A percentile compares a stretch with the other conserved stretches of the same genome.
Conservation (phyloP, 2,113 vertebrate species). For the Dromiciops gliroides region DNA sequence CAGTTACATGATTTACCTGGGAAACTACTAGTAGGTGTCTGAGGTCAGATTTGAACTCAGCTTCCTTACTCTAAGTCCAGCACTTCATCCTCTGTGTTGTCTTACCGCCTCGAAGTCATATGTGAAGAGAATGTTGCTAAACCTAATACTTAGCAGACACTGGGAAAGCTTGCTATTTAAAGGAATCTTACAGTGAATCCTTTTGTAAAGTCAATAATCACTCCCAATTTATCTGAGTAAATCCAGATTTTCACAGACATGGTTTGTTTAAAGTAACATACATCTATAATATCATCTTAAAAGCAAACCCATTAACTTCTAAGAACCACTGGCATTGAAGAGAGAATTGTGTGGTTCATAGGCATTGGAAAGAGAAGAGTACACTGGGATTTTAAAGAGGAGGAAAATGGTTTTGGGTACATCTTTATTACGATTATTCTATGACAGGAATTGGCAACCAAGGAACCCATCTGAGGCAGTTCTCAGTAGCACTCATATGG, state of each 20-base stretch:
- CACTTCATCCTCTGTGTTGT: background rate
- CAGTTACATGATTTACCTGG: background rate
- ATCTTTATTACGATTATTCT: too few species aligned
- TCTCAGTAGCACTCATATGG: background rate
- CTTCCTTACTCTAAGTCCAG: background rate
- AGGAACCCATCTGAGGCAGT: background rate
- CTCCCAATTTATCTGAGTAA: background rate
- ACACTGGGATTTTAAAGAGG: background rate
- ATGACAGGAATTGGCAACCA: background rate
- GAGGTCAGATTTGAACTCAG: background rate
- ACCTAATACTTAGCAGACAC: background rate
- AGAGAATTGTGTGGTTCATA: background rate
- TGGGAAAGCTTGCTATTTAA: background rate
- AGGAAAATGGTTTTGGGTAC: background rate
- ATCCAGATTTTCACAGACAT: background rate
- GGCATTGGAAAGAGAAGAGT: background rate
- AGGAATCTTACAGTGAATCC: background rate
- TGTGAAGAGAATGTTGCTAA: conserved; percentile 2
- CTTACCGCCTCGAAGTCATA: background rate
- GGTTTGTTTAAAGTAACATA: background rate
- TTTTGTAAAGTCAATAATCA: background rate
- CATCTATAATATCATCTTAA: background rate
- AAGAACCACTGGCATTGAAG: background rate
- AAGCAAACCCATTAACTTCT: background rate
- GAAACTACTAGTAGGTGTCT: background rate